Evolutionary conservation across 2,888 invertebrate genomes (phyloP).

Genomic region (Mylabris sibirica): DNA sequence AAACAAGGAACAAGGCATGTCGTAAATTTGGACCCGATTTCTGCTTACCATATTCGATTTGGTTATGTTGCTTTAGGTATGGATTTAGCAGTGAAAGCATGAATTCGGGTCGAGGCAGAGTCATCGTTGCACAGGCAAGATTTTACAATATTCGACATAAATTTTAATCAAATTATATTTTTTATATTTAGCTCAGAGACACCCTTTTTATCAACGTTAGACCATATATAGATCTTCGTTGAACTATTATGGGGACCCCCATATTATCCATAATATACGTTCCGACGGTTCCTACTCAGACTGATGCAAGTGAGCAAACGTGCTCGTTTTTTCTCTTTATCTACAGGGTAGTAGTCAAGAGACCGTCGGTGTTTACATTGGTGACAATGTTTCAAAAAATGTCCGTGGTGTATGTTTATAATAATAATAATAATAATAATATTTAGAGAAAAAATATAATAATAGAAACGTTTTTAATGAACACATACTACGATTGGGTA

Average conservation of each 20-base stretch:
- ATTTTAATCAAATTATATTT: conserved; percentile 1
- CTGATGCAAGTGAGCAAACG: conserved; percentile 27
- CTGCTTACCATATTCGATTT: conserved; percentile 61
- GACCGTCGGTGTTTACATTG: conserved; percentile 33
- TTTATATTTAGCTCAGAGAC: conserved; percentile 37
- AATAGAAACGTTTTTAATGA: not conserved
- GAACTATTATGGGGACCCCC: conserved; percentile 10
- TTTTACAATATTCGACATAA: conserved; percentile 6
- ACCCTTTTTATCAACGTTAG: conserved; percentile 36
- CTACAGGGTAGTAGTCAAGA: conserved; percentile 54
- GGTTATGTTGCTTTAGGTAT: conserved; percentile 61
- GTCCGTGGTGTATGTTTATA: conserved; percentile 31
- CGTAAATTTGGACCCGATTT: conserved; percentile 57
- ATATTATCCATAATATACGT: not conserved
- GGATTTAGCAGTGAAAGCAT: conserved; percentile 58
- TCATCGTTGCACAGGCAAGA: conserved; percentile 57
- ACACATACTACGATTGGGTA: conserved; percentile 27
- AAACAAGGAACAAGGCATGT: conserved; percentile 65
- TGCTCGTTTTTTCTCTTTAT: conserved; percentile 31
- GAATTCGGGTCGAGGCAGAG: conserved; percentile 56
- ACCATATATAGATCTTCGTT: conserved; percentile 18
- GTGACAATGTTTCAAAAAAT: conserved; percentile 26
- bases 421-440: conserved; percentile 13
- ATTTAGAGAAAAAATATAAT: not conserved
- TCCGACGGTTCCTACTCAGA: conserved; percentile 27